phyloP scores from a whole-genome alignment of 1,140 invertebrate species.

The Riptortus pedestris region DNA sequence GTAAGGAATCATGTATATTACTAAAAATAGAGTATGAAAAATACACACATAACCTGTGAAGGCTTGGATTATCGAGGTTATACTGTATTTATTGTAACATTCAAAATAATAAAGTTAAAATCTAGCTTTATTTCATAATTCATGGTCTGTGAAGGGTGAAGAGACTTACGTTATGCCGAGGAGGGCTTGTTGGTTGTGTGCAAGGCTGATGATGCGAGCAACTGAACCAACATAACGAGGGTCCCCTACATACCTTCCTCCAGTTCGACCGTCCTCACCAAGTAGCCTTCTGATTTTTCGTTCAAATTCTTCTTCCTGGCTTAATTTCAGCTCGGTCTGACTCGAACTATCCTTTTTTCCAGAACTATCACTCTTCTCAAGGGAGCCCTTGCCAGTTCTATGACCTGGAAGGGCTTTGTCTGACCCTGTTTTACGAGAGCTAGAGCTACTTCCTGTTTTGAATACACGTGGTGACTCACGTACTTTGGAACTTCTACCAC shows the following conservation, averaged over 20 bases:
- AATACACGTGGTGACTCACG: constrained; percentile 24
- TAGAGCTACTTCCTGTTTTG: constrained; percentile 25
- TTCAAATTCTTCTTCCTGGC: constrained; percentile 29
- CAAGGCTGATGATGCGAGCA: constrained; percentile 27
- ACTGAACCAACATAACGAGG: constrained; percentile 1
- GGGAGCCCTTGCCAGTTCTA: constrained; percentile 39
- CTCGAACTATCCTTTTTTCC: constrained; percentile 49
- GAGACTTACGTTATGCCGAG: constrained; percentile 24
- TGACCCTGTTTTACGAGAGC: constrained; percentile 24
- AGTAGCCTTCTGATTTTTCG: constrained; percentile 55
- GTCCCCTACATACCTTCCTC: neutral
- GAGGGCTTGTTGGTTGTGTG: constrained; percentile 27
- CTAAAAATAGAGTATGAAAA: too few relatives aligned
- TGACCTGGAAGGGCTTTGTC: constrained; percentile 30
- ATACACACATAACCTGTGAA: too few relatives aligned
- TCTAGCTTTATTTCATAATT: too few relatives aligned
- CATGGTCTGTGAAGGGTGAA: too few relatives aligned
- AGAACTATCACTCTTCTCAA: constrained; percentile 31
- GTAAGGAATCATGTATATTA: too few relatives aligned
- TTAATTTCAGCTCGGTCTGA: constrained; percentile 44
- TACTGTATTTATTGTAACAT: too few relatives aligned
- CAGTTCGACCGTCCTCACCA: constrained; percentile 40
- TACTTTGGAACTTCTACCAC: constrained; percentile 22
- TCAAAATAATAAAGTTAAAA: too few relatives aligned
- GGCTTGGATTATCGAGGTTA: too few relatives aligned